phyloP scores from a whole-genome alignment of 2,113 vertebrate species.

The Cyphomyrus discorhynchus region DNA sequence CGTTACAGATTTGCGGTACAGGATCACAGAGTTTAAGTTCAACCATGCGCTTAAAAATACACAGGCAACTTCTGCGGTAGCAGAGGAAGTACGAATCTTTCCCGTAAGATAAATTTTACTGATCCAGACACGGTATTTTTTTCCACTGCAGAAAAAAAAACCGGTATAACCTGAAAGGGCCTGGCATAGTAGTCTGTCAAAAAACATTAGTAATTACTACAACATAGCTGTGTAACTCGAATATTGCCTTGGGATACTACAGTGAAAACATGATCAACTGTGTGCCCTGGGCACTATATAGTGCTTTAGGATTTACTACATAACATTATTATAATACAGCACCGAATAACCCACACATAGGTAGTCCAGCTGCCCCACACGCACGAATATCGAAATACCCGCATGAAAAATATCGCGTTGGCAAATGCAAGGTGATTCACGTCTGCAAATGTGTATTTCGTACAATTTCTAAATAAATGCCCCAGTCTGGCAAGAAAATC shows the following conservation, averaged over 20 bases:
- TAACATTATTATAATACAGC: not conserved
- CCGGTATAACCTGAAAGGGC: not conserved
- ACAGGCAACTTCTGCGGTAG: not conserved
- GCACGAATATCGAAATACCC: not conserved
- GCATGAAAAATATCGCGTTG: not conserved
- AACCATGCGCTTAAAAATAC: not conserved
- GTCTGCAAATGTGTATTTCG: not conserved
- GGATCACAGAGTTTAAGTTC: not conserved
- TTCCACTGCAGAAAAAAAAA: not conserved
- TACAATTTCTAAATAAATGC: not conserved
- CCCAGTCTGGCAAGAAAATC: not conserved
- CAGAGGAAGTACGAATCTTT: not conserved
- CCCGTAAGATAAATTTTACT: not conserved
- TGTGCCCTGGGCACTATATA: not conserved
- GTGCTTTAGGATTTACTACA: not conserved
- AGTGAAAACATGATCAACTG: not conserved
- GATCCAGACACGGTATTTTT: not conserved
- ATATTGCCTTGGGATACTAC: not conserved
- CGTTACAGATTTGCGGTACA: not conserved
- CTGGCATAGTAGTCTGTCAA: not conserved
- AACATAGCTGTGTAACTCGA: not conserved
- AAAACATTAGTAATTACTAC: not conserved
- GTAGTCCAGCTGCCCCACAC: not conserved
- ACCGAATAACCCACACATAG: not conserved
- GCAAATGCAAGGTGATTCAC: not conserved